These are phyloP conservation scores for Tipula unca DNA, from an alignment of 2,888 invertebrate species.

Conservation along the genomic window DNA sequence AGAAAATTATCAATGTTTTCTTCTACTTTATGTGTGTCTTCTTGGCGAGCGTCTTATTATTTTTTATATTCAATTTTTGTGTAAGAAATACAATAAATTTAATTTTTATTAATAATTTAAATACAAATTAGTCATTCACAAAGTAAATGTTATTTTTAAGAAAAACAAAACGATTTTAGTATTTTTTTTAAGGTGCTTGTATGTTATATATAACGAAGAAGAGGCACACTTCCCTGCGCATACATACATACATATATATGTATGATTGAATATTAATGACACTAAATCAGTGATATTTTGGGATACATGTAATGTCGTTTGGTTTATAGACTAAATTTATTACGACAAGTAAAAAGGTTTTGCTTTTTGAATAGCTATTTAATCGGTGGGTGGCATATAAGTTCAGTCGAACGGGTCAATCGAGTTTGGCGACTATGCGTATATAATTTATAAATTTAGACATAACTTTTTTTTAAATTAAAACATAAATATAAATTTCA, in stretches of 20 bases:
- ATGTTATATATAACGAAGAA: not conserved
- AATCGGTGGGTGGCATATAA: not conserved
- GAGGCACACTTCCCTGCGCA: not conserved
- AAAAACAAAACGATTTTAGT: not conserved
- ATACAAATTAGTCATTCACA: not conserved
- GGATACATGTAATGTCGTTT: not conserved
- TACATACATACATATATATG: not conserved
- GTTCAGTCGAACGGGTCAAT: not conserved
- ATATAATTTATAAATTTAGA: not conserved
- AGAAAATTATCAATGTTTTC: not conserved
- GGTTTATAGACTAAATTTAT: not conserved
- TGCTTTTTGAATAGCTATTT: not conserved
- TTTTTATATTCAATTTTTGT: not conserved
- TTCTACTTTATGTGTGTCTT: not conserved
- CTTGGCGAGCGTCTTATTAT: not conserved
- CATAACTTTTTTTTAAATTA: not conserved
- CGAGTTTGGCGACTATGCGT: not conserved
- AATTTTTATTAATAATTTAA: constrained; percentile 14
- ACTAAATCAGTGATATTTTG: not conserved
- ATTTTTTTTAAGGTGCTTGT: not conserved
- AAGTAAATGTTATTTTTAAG: not conserved
- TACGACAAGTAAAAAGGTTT: not conserved
- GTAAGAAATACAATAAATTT: not conserved
- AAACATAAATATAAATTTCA: not conserved
- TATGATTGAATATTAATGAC: not conserved